Percentiles rank a stretch among this genome's conserved stretches.
phyloP scores from a whole-genome alignment of 2,797 vertebrate genomes.

The Morelia viridis region DNA sequence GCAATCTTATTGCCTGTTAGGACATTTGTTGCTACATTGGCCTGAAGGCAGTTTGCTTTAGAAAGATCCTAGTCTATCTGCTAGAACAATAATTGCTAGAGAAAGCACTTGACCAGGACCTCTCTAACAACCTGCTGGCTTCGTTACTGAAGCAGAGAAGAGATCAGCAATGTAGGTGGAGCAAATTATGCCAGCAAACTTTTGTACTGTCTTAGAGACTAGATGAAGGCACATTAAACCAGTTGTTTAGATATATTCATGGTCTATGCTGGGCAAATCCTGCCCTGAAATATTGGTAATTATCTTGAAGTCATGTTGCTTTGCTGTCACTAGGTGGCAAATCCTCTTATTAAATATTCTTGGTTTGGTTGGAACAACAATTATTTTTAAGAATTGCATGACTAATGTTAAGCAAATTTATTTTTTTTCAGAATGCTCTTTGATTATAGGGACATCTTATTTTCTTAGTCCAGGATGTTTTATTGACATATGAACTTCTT shows the following conservation, averaged over 20 bases:
- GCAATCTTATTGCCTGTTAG: not conserved
- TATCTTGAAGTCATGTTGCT: not conserved
- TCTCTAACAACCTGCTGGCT: not conserved
- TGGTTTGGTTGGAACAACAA: not conserved
- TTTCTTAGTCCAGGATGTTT: not conserved
- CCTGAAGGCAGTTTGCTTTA: not conserved
- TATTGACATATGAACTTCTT: not conserved
- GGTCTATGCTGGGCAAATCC: not conserved
- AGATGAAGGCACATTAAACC: not conserved
- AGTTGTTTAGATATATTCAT: not conserved
- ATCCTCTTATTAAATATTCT: not conserved
- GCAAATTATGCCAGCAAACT: not conserved
- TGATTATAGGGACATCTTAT: not conserved
- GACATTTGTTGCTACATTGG: not conserved
- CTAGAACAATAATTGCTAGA: not conserved
- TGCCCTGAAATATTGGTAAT: not conserved
- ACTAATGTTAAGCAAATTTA: not conserved
- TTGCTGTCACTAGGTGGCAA: slow-evolving; percentile 14
- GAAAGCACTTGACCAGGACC: not conserved
- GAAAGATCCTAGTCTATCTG: not conserved
- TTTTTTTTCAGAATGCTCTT: not conserved
- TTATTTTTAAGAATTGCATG: not conserved
- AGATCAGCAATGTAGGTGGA: not conserved
- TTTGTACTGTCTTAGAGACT: not conserved
- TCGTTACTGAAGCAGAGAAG: not conserved